These are phyloP conservation scores for Laupala kohalensis DNA, from an alignment of 1,140 invertebrate species.

Conservation along the genomic window DNA sequence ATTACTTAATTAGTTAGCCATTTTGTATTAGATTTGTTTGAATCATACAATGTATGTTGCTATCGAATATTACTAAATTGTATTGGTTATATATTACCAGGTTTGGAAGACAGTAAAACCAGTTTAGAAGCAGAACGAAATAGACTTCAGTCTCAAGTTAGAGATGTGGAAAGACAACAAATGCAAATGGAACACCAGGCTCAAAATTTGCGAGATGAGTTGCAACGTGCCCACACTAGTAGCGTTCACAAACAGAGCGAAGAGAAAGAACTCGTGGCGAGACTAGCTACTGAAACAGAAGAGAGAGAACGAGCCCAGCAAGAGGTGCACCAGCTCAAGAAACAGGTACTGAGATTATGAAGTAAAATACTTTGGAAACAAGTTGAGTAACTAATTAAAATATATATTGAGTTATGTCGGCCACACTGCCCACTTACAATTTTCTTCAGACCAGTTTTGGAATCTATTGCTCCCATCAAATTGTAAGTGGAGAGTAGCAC, in stretches of 20 bases:
- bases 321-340: conserved; percentile 55
- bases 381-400: no score
- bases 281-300: conserved; percentile 59
- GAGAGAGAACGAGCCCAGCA: conserved; percentile 57
- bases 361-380: not conserved
- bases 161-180: conserved; percentile 62
- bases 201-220: conserved; percentile 48
- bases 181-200: conserved; percentile 50
- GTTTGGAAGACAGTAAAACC: conserved; percentile 60
- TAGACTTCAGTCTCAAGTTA: conserved; percentile 51
- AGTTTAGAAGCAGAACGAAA: conserved; percentile 54
- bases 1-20: no score
- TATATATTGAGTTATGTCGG: no score
- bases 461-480: no score
- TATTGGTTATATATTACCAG: conserved; percentile 27
- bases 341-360: conserved; percentile 35
- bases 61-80: no score
- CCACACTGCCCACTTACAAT: no score
- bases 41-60: no score
- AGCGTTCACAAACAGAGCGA: conserved; percentile 55
- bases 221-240: conserved; percentile 52
- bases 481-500: no score
- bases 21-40: no score
- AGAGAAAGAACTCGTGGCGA: conserved; percentile 65
- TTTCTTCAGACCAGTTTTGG: no score